phyloP scores from a whole-genome alignment of 2,113 vertebrate genomes.

The Pseudopipra pipra region DNA sequence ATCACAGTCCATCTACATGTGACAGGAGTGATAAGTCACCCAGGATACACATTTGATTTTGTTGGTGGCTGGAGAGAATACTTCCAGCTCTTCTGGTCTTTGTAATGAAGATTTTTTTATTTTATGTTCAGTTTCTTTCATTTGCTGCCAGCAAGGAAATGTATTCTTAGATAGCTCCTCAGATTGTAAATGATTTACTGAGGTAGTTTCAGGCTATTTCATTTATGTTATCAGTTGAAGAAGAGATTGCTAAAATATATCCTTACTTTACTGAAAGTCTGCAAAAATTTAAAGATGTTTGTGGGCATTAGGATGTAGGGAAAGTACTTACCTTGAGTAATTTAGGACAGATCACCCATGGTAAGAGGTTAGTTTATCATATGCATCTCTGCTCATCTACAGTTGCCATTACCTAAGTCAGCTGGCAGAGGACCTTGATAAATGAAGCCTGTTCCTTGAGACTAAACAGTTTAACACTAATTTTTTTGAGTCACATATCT shows the following conservation, averaged over 20 bases:
- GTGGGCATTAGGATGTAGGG: not conserved
- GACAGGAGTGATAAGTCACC: slow-evolving; percentile 4
- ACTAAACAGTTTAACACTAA: not conserved
- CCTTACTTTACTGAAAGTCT: slow-evolving; percentile 2
- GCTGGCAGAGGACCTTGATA: not conserved
- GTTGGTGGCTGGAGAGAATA: not conserved
- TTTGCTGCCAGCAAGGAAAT: slow-evolving; percentile 25
- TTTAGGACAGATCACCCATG: not conserved
- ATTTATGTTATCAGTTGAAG: slow-evolving; percentile 5
- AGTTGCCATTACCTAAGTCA: slow-evolving; percentile 14
- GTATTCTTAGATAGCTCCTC: slow-evolving; percentile 2
- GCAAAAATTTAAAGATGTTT: slow-evolving; percentile 16
- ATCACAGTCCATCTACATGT: not conserved
- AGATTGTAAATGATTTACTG: slow-evolving; percentile 26
- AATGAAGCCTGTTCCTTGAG: not conserved
- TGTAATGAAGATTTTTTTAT: slow-evolving; percentile 14
- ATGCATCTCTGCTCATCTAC: not conserved
- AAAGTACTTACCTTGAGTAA: not conserved
- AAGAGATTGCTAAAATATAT: slow-evolving; percentile 5
- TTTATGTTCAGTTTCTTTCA: slow-evolving; percentile 32
- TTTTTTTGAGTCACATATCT: not conserved
- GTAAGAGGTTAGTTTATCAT: slow-evolving; percentile 24
- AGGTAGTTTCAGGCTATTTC: slow-evolving; percentile 15
- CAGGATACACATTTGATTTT: not conserved
- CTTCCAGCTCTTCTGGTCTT: not conserved